phyloP scores from a whole-genome alignment of 1,140 invertebrate species.

The Hyphantria cunea region DNA sequence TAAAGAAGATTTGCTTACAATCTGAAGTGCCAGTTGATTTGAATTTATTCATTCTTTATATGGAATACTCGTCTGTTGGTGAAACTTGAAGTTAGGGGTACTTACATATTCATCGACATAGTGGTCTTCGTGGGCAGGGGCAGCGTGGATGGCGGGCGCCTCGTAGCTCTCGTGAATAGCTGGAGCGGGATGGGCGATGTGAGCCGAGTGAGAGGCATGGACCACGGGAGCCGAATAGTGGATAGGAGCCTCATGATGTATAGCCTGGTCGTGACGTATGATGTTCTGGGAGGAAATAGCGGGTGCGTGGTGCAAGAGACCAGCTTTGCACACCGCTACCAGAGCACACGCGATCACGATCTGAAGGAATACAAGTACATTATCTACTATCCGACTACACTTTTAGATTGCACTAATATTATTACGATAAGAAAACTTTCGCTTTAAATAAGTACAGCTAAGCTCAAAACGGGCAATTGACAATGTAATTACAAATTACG shows the following conservation, averaged over 20 bases:
- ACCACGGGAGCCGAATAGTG: constrained; percentile 51
- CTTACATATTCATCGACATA: constrained; percentile 74
- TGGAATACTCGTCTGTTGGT: too few species aligned
- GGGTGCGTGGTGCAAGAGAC: constrained; percentile 69
- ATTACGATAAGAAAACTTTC: constrained; percentile 14
- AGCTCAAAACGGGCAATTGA: constrained; percentile 27
- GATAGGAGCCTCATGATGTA: constrained; percentile 60
- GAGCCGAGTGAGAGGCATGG: constrained; percentile 37
- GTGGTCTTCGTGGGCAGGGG: constrained; percentile 59
- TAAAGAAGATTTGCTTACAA: too few species aligned
- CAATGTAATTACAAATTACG: constrained; percentile 30
- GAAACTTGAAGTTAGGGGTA: constrained; percentile 3
- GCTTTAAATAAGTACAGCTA: constrained; percentile 3
- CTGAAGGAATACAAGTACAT: constrained; percentile 36
- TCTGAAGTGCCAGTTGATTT: too few species aligned
- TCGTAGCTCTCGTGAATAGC: too few species aligned
- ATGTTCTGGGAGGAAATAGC: too few species aligned
- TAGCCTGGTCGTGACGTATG: constrained; percentile 47
- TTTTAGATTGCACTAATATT: neutral
- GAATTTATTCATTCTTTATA: too few species aligned
- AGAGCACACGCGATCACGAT: constrained; percentile 56
- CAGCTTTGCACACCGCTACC: constrained; percentile 69
- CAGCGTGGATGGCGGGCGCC: constrained; percentile 42
- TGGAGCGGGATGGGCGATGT: constrained; percentile 22
- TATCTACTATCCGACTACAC: too few species aligned